Conservation (phyloP, 2,113 vertebrate genomes). For the Hippocampus barbouri region DNA sequence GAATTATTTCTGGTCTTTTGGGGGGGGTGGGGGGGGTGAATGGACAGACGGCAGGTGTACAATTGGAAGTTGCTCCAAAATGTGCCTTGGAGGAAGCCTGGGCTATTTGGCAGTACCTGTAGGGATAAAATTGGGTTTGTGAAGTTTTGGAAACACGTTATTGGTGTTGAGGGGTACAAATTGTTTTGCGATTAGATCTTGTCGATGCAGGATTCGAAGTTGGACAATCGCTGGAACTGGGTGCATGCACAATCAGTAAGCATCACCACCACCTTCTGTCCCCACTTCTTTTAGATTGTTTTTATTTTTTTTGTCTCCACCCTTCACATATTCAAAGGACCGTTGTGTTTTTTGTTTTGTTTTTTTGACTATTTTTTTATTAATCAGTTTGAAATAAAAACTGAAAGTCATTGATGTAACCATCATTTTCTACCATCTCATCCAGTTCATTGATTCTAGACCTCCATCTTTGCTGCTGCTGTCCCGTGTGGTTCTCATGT, state of each 20-base stretch:
- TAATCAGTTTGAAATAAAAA: background rate
- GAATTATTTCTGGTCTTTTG: no score
- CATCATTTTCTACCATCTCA: background rate
- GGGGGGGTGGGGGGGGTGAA: background rate
- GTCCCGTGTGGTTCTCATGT: background rate
- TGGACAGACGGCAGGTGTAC: background rate
- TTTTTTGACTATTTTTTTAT: background rate
- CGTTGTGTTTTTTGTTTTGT: background rate
- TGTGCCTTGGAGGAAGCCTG: background rate
- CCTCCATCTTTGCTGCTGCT: conserved; percentile 9
- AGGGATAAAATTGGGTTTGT: background rate
- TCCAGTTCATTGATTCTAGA: conserved; percentile 2
- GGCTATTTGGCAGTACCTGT: background rate
- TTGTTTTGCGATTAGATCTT: background rate
- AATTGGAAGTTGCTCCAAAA: background rate
- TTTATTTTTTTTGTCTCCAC: no score
- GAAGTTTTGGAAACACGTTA: background rate
- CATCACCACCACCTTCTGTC: conserved; percentile 2
- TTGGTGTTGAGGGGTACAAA: background rate
- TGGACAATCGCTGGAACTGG: conserved; percentile 6
- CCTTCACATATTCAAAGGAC: no score
- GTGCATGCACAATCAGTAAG: conserved; percentile 23
- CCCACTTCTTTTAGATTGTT: conserved; percentile 1
- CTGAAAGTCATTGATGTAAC: background rate
- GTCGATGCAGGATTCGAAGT: background rate